Percentiles rank a stretch among this genome's conserved stretches.
phyloP scores from a whole-genome alignment of 2,113 vertebrate genomes.

The Pipra filicauda region DNA sequence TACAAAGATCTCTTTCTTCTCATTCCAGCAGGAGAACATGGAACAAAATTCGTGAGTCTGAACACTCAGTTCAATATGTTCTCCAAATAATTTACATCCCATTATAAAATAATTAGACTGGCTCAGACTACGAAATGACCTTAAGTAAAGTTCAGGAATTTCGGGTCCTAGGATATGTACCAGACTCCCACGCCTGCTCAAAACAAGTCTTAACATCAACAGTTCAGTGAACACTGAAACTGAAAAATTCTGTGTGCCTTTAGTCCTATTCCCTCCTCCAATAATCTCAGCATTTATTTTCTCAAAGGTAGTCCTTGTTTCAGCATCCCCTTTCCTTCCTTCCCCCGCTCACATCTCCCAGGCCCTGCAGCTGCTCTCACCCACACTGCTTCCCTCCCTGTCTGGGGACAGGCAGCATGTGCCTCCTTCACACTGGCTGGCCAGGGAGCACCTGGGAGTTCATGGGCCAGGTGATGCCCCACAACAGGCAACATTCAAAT shows the following conservation, averaged over 20 bases:
- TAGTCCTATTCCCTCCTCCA: neutral
- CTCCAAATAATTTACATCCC: conserved; percentile 42
- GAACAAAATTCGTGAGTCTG: neutral
- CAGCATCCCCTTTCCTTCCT: neutral
- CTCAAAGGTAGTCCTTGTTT: neutral
- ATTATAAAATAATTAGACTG: conserved; percentile 53
- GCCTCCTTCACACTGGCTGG: neutral
- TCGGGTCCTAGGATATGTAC: neutral
- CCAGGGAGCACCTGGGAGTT: neutral
- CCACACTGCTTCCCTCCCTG: neutral
- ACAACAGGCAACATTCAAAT: neutral
- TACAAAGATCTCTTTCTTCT: conserved; percentile 24
- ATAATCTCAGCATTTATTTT: neutral
- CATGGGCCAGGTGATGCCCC: neutral
- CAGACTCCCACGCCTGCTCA: conserved; percentile 5
- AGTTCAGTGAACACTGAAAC: neutral
- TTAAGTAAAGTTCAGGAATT: conserved; percentile 50
- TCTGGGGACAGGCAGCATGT: neutral
- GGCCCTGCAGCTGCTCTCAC: neutral
- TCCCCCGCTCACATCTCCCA: neutral
- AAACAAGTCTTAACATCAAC: conserved; percentile 30
- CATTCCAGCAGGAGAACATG: neutral
- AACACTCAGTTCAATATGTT: neutral
- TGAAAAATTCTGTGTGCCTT: neutral
- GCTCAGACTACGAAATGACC: conserved; percentile 35